Evolutionary conservation across 2,797 vertebrate genomes (phyloP), one percentile per base, ranked within the genome.

Genomic region (Pterois miles): DNA sequence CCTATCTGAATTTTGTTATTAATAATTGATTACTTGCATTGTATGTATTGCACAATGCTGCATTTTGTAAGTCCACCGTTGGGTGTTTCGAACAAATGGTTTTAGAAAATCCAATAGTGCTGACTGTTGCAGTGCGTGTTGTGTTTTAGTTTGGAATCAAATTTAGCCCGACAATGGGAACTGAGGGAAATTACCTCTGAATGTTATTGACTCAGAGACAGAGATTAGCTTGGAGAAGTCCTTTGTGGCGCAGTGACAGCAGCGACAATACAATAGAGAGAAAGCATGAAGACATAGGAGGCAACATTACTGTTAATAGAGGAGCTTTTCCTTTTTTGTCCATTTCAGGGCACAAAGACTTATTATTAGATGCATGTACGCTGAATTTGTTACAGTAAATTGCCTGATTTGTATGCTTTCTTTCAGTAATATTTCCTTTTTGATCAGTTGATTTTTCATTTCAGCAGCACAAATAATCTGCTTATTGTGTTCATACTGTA

Each of bases 191-290:
- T 83, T 87, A 83, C 86, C 65, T 70, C 50, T 71, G 86, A 88
- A 85, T 87, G 71, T 86, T 92, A 89, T 90, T 89, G 91, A 92
- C 76, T 89, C 43, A 52, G 77, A 65, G 56, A 84, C 76, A 62
- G 81, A 82, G 80, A 87, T 89, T 77, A 25, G 65, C 72, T 34
- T 9, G 65, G 67, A 71, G 76, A 82, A 80, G 71, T 85, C 80
- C 90, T 86, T 89, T 83, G 79, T 86, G 64, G 3, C 31, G 62
- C 58, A 18, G 69, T 20, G 58, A 81, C 57, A 40, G 52, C 48
- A 64, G 43, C 43, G 75, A 85, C 69, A 81, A 71, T 60, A 65
- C 69, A 79, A 86, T 76, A 73, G 67, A 60, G 65, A 76, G 74
- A 52, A 58, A 68, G 88, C 81, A 78, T 23, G 48, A 53, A 74